Percentiles rank a stretch among this genome's conserved stretches.
Evolutionary conservation across 2,113 vertebrate genomes (phyloP).

Genomic region (Chaetops frenatus): DNA sequence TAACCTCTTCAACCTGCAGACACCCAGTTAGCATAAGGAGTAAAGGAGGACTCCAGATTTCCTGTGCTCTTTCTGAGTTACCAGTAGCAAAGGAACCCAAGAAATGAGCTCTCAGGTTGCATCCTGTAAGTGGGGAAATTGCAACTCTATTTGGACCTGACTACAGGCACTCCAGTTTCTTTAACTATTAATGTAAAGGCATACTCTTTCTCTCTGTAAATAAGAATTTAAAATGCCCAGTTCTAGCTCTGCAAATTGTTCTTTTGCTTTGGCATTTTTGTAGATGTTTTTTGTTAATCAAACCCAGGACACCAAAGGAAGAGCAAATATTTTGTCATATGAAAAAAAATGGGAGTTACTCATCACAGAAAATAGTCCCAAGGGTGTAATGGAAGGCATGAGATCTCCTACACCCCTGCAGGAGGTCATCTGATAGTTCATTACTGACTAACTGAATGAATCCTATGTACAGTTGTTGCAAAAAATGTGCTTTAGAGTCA

Average conservation of each 20-base stretch:
- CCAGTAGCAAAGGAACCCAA: background rate
- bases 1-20: background rate
- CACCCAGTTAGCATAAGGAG: accelerated
- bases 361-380: background rate
- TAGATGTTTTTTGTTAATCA: background rate
- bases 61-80: background rate
- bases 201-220: background rate
- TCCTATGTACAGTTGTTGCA: background rate
- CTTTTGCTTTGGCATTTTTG: background rate
- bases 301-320: background rate
- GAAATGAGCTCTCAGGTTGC: background rate
- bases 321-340: background rate
- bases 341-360: background rate
- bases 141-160: background rate
- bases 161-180: background rate
- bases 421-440: background rate
- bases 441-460: background rate
- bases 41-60: background rate
- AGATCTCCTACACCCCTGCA: background rate
- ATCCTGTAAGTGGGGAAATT: background rate
- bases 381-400: background rate
- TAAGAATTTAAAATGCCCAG: background rate
- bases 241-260: background rate
- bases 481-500: background rate
- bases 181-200: background rate